phyloP scores from a whole-genome alignment of 1,140 invertebrate genomes.

The Neotoxoptera formosana region DNA sequence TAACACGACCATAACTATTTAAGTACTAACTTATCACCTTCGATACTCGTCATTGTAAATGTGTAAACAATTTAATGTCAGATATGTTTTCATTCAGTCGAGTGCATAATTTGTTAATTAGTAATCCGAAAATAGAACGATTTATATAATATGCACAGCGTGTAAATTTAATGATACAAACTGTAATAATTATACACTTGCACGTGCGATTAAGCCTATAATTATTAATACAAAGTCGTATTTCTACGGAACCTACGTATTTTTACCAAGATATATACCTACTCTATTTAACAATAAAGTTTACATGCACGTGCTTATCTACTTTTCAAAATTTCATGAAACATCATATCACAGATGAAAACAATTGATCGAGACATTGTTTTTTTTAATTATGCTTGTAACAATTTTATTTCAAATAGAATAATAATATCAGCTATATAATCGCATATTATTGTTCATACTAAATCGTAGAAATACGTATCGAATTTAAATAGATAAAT shows the following conservation, averaged over 20 bases:
- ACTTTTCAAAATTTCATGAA: background rate
- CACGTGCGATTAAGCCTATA: constrained; percentile 13
- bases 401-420: background rate
- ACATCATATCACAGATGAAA: background rate
- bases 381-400: background rate
- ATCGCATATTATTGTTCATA: background rate
- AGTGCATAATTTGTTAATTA: background rate
- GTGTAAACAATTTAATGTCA: background rate
- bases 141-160: background rate
- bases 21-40: background rate
- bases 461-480: background rate
- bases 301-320: constrained; percentile 23
- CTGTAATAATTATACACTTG: background rate
- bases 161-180: background rate
- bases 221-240: background rate
- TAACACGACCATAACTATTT: background rate
- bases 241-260: background rate
- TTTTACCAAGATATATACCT: background rate
- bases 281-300: background rate
- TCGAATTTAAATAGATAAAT: constrained; percentile 9
- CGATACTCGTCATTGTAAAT: background rate
- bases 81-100: background rate
- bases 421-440: background rate
- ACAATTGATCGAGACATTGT: background rate
- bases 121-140: background rate